These are phyloP conservation scores for Rhizoglyphus robini DNA, from an alignment of 1,140 invertebrate species.

Conservation along the genomic window DNA sequence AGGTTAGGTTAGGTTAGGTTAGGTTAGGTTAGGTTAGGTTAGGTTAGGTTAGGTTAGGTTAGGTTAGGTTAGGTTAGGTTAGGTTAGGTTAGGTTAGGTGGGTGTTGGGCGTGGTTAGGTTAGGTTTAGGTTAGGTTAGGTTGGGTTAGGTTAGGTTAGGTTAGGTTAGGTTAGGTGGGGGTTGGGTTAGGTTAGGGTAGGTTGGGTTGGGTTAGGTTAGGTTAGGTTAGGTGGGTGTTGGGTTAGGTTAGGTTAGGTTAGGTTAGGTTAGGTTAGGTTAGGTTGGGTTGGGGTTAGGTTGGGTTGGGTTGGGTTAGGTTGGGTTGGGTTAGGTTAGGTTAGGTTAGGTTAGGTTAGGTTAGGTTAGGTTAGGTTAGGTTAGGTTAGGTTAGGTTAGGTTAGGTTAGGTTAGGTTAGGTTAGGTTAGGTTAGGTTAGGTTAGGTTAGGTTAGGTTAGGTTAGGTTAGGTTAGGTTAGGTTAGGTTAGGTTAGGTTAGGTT, in stretches of 20 bases:
- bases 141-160: constrained; percentile 28
- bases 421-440: constrained; percentile 19
- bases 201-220: no score
- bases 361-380: constrained; percentile 23
- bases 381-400: constrained; percentile 19
- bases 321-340: constrained; percentile 23
- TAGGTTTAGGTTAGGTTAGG: constrained; percentile 26
- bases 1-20: constrained; percentile 30
- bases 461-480: constrained; percentile 20
- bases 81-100: no score
- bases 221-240: no score
- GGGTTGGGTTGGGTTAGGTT: constrained; percentile 28
- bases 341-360: constrained; percentile 27
- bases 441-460: constrained; percentile 19
- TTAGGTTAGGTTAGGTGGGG: no score
- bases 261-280: constrained; percentile 27
- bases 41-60: constrained; percentile 30
- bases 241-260: constrained; percentile 28
- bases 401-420: constrained; percentile 15
- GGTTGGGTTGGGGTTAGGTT: no score
- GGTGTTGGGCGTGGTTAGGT: no score
- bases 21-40: constrained; percentile 31
- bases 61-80: constrained; percentile 31
- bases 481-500: constrained; percentile 28
- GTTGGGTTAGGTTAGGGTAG: no score